Percentiles rank a stretch among this genome's conserved stretches.
Evolutionary conservation across 2,113 vertebrate species (phyloP).

Genomic region (Pteronura brasiliensis): DNA sequence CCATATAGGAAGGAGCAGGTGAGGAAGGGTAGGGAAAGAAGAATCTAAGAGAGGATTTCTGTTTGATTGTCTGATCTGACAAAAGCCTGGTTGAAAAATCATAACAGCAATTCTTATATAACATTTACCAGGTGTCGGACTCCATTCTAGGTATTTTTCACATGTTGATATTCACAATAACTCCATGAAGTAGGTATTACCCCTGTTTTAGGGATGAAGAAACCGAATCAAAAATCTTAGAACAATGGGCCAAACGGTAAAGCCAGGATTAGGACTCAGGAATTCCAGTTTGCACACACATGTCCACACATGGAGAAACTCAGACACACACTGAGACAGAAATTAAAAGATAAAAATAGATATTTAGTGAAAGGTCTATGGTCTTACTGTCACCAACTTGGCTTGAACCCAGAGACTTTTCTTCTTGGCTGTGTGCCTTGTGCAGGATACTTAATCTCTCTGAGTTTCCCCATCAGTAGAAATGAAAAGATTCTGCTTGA

Average conservation of each 20-base stretch:
- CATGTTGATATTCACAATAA: not conserved
- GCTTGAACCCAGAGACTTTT: not conserved
- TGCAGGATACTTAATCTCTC: not conserved
- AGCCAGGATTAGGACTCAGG: not conserved
- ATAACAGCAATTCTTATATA: not conserved
- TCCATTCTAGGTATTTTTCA: not conserved
- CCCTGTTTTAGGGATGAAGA: not conserved
- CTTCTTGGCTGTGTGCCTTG: not conserved
- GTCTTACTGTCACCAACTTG: not conserved
- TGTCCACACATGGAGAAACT: not conserved
- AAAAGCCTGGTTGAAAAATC: not conserved
- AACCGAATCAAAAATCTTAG: not conserved
- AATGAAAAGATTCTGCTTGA: not conserved
- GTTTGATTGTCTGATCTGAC: not conserved
- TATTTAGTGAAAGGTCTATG: not conserved
- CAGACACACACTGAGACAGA: not conserved
- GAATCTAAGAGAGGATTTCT: not conserved
- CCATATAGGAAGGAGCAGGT: not conserved
- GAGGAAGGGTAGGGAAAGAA: not conserved
- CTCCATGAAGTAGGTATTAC: not conserved
- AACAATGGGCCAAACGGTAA: not conserved
- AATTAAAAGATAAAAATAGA: not conserved
- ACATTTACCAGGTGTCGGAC: not conserved
- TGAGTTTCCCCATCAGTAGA: not conserved
- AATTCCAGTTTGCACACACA: not conserved